These are phyloP conservation scores for Sylvia borin DNA, from an alignment of 2,797 vertebrate species.

Conservation along the genomic window DNA sequence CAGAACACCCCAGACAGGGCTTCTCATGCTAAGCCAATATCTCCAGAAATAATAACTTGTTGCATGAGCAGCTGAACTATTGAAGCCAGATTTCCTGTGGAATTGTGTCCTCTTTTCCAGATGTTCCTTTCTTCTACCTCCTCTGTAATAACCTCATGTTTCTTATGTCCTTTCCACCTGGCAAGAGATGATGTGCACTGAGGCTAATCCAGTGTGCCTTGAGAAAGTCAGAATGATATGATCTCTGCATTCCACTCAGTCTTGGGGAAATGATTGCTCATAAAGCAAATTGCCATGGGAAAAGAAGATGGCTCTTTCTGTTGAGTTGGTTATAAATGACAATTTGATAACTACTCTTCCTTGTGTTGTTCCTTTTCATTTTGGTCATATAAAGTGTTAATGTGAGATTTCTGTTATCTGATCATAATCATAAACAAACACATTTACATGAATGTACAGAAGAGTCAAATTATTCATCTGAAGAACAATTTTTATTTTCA, in stretches of 20 bases:
- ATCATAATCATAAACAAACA: background rate
- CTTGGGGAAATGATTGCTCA: background rate
- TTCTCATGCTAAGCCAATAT: constrained; percentile 17
- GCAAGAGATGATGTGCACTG: constrained; percentile 24
- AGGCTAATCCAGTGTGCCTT: constrained; percentile 12
- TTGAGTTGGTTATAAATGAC: background rate
- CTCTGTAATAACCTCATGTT: background rate
- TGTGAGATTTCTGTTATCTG: background rate
- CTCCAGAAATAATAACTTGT: constrained; percentile 47
- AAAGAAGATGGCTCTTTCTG: background rate
- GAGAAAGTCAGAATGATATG: constrained; percentile 12
- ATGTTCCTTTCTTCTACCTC: constrained; percentile 47
- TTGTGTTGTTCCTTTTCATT: background rate
- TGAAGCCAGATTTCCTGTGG: constrained; percentile 55
- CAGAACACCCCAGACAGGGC: background rate
- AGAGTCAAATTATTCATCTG: background rate
- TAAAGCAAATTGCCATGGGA: constrained; percentile 14
- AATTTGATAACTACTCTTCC: background rate
- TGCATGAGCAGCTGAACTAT: constrained; percentile 16
- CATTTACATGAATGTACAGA: background rate
- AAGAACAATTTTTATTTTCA: background rate
- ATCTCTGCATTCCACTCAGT: constrained; percentile 7
- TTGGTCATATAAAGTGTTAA: background rate
- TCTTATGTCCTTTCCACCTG: constrained; percentile 63
- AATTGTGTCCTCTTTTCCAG: constrained; percentile 56